phyloP scores from a whole-genome alignment of 2,797 vertebrate species.

The Melanotaenia pygmaea region DNA sequence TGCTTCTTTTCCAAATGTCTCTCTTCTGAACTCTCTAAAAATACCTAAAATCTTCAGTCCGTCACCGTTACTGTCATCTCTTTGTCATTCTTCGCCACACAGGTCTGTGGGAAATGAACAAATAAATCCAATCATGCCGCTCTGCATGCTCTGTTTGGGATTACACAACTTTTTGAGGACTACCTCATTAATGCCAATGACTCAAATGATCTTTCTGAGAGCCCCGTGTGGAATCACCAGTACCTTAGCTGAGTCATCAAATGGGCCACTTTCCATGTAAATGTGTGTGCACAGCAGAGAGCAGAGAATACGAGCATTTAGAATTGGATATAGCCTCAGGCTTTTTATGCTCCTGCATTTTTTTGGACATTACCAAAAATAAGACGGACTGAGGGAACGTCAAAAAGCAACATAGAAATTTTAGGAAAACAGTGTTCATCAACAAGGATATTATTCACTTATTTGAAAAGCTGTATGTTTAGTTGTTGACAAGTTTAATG shows the following conservation, averaged over 20 bases:
- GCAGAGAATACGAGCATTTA: conserved; percentile 1
- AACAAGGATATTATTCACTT: background rate
- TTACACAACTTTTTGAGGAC: conserved; percentile 27
- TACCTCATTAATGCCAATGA: conserved; percentile 48
- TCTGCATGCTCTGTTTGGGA: conserved; percentile 33
- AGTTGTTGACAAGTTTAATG: background rate
- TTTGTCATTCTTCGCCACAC: conserved; percentile 23
- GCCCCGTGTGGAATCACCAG: conserved; percentile 31
- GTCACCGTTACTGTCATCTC: conserved; percentile 26
- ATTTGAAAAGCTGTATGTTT: background rate
- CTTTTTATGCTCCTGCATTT: background rate
- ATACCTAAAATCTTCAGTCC: conserved; percentile 21
- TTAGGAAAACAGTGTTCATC: background rate
- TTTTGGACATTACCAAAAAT: conserved; percentile 10
- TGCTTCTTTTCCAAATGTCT: background rate
- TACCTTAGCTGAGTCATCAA: conserved; percentile 42
- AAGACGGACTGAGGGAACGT: background rate
- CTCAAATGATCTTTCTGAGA: conserved; percentile 41
- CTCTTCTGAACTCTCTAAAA: conserved; percentile 32
- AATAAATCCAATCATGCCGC: conserved; percentile 15
- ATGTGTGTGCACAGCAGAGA: conserved; percentile 27
- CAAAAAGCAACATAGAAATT: conserved; percentile 10
- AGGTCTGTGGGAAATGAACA: conserved; percentile 42
- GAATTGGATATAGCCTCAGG: conserved; percentile 10
- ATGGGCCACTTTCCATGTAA: conserved; percentile 35